phyloP scores from a whole-genome alignment of 1,140 invertebrate species.

The Caenorhabditis briggsae region DNA sequence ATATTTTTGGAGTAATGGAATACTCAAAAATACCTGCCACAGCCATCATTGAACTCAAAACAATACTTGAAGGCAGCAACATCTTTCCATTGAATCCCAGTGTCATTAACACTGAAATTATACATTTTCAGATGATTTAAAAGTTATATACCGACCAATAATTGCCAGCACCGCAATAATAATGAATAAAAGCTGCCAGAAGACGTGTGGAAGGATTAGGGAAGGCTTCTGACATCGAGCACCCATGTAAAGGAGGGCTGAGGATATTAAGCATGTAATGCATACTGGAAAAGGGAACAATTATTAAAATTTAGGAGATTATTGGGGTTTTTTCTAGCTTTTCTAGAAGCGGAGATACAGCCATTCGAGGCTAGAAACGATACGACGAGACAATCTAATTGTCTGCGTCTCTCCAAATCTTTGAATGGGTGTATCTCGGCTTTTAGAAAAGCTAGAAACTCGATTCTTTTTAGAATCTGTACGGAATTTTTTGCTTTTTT shows the following conservation, averaged over 20 bases:
- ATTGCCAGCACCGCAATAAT: slow-evolving; percentile 4
- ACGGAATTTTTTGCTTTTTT: too few relatives aligned
- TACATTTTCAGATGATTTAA: background rate
- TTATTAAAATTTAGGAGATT: background rate
- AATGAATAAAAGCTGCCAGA: slow-evolving; percentile 60
- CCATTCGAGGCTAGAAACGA: too few relatives aligned
- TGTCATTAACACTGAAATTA: slow-evolving; percentile 51
- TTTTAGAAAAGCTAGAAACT: too few relatives aligned
- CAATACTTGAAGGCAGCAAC: slow-evolving; percentile 59
- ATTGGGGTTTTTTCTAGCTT: too few relatives aligned
- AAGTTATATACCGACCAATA: background rate
- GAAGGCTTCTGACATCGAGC: slow-evolving; percentile 29
- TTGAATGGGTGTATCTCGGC: too few relatives aligned
- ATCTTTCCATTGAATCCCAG: slow-evolving; percentile 48
- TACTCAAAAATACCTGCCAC: background rate
- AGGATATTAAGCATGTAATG: slow-evolving; percentile 37
- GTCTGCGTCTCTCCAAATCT: too few relatives aligned
- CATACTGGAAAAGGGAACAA: slow-evolving; percentile 8
- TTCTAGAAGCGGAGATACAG: too few relatives aligned
- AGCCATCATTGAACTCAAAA: slow-evolving; percentile 55
- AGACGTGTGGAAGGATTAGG: slow-evolving; percentile 53
- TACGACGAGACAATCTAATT: too few relatives aligned
- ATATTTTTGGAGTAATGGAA: background rate
- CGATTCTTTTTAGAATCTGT: too few relatives aligned
- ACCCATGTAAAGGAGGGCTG: slow-evolving; percentile 57